A percentile compares a stretch with the other conserved stretches of the same genome.
These are phyloP conservation scores for Chelonus formosanus DNA, from an alignment of 2,888 invertebrate genomes.

Conservation along the genomic window DNA sequence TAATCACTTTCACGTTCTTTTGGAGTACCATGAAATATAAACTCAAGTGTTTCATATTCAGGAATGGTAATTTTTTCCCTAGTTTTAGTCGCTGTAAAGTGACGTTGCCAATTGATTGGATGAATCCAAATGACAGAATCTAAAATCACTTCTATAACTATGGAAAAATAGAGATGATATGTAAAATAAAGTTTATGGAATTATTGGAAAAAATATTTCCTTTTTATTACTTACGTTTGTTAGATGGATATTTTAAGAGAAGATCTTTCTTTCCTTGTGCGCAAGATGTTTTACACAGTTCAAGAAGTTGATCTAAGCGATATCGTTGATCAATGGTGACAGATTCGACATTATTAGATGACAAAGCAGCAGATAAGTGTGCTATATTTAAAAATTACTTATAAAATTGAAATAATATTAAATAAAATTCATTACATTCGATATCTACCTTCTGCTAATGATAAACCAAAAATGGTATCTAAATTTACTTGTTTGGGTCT, in stretches of 20 bases:
- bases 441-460: constrained; percentile 59
- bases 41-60: constrained; percentile 12
- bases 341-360: constrained; percentile 39
- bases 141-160: background rate
- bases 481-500: constrained; percentile 58
- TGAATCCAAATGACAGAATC: constrained; percentile 48
- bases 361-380: constrained; percentile 40
- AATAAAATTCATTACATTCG: too few species aligned
- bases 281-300: constrained; percentile 37
- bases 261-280: too few species aligned
- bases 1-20: constrained; percentile 49
- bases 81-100: constrained; percentile 16
- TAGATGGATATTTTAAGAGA: too few species aligned
- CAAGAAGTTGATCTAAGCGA: constrained; percentile 34
- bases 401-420: too few species aligned
- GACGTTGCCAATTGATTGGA: constrained; percentile 45
- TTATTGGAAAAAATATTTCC: too few species aligned
- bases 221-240: too few species aligned
- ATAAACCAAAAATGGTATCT: constrained; percentile 60
- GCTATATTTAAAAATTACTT: constrained; percentile 33
- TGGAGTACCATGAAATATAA: constrained; percentile 50
- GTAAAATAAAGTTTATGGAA: too few species aligned
- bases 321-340: constrained; percentile 32
- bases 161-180: background rate
- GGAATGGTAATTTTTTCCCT: constrained; percentile 20